These are phyloP conservation scores for Acrocephalus scirpaceus DNA, from an alignment of 2,797 vertebrate genomes.

Conservation along the genomic window DNA sequence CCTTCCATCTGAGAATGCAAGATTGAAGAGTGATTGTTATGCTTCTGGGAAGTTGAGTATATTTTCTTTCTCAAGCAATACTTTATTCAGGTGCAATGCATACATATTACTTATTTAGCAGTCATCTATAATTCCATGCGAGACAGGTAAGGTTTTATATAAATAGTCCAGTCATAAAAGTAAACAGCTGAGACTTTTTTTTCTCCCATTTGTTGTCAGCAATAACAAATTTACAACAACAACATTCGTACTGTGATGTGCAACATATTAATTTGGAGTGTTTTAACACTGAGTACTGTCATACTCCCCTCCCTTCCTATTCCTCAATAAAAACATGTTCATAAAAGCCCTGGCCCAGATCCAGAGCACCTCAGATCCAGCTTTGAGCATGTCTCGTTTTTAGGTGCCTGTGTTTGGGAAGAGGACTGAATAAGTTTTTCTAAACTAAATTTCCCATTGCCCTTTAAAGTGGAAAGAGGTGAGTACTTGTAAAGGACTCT, in stretches of 20 bases:
- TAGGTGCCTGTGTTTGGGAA: background rate
- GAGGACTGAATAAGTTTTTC: background rate
- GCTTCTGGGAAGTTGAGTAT: background rate
- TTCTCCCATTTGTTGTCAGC: constrained; percentile 10
- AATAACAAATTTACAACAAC: constrained; percentile 27
- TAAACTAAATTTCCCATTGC: background rate
- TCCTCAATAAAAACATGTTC: background rate
- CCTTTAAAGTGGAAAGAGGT: background rate
- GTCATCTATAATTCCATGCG: background rate
- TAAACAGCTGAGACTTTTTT: constrained; percentile 32
- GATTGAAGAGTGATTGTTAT: background rate
- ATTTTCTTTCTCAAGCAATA: background rate
- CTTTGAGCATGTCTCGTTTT: background rate
- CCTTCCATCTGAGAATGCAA: background rate
- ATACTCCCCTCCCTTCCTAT: background rate
- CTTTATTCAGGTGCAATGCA: background rate
- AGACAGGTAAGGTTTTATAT: background rate
- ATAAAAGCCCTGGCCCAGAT: background rate
- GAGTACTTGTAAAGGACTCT: background rate
- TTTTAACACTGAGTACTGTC: background rate
- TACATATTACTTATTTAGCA: constrained; percentile 31
- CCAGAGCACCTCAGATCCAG: background rate
- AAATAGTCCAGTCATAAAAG: constrained; percentile 33
- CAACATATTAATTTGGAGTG: constrained; percentile 13
- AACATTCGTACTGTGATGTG: background rate